phyloP scores from a whole-genome alignment of 2,888 invertebrate genomes.

The Tetanocera ferruginea region DNA sequence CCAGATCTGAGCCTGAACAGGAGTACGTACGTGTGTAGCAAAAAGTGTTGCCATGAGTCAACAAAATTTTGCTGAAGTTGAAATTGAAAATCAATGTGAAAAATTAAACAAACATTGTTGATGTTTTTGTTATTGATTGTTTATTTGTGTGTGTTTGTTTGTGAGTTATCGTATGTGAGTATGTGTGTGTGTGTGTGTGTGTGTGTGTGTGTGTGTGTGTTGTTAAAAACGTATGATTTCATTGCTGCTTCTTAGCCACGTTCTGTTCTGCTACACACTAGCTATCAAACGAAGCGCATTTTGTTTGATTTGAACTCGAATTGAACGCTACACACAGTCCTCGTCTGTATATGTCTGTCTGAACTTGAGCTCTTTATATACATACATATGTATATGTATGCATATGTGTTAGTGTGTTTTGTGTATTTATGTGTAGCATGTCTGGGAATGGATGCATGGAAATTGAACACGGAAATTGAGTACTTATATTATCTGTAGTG shows the following conservation, averaged over 20 bases:
- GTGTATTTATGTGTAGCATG: not conserved
- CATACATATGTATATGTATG: no score
- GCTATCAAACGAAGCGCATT: not conserved
- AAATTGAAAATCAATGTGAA: slow-evolving; percentile 50
- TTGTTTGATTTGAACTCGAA: slow-evolving; percentile 18
- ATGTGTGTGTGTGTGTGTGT: not conserved
- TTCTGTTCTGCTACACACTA: not conserved
- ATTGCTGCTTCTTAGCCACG: not conserved
- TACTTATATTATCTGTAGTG: slow-evolving; percentile 1
- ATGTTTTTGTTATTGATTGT: slow-evolving; percentile 7
- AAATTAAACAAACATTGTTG: slow-evolving; percentile 46
- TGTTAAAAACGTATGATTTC: slow-evolving; percentile 35
- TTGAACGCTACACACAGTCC: not conserved
- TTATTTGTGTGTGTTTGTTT: not conserved
- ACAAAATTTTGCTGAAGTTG: slow-evolving; percentile 44
- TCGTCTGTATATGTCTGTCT: not conserved
- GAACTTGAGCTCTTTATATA: not conserved
- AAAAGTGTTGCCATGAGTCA: slow-evolving; percentile 39
- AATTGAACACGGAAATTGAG: slow-evolving; percentile 16
- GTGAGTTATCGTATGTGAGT: slow-evolving; percentile 9
- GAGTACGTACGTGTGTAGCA: slow-evolving; percentile 21
- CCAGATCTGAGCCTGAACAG: not conserved
- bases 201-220: not conserved
- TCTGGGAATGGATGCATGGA: not conserved
- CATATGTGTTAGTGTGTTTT: not conserved